phyloP scores from a whole-genome alignment of 1,140 invertebrate genomes.

The Pteromalus puparum region DNA sequence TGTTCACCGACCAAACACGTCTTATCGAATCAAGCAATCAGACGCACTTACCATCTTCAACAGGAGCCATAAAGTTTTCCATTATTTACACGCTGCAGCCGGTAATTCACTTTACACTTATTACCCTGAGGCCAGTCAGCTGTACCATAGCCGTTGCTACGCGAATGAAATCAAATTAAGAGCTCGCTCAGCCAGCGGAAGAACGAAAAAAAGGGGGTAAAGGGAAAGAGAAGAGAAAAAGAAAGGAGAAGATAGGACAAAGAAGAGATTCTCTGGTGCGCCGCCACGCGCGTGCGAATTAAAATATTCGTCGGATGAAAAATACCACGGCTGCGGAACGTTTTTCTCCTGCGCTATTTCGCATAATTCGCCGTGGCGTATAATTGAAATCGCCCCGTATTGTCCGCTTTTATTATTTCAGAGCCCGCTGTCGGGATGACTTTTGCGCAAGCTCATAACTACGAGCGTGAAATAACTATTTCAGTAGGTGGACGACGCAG shows the following conservation, averaged over 20 bases:
- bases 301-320: constrained; percentile 34
- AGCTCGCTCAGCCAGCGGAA: constrained; percentile 5
- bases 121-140: background rate
- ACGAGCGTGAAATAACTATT: too few species aligned
- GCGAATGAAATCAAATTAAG: constrained; percentile 45
- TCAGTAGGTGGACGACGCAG: too few species aligned
- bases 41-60: background rate
- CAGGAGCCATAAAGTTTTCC: constrained; percentile 21
- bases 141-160: background rate
- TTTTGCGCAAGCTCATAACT: background rate
- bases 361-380: constrained; percentile 13
- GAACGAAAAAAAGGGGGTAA: too few species aligned
- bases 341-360: background rate
- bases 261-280: background rate
- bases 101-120: constrained; percentile 38
- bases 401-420: background rate
- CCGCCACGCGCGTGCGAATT: background rate
- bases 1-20: background rate
- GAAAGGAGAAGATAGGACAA: background rate
- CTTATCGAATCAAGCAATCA: constrained; percentile 3
- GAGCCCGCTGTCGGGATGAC: background rate
- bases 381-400: constrained; percentile 9
- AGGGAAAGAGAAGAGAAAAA: background rate
- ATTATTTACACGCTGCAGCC: constrained; percentile 27
- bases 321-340: background rate